A percentile compares a stretch with the other conserved stretches of the same genome.
phyloP scores from a whole-genome alignment of 2,888 invertebrate genomes.

The Pristionchus entomophagus region DNA sequence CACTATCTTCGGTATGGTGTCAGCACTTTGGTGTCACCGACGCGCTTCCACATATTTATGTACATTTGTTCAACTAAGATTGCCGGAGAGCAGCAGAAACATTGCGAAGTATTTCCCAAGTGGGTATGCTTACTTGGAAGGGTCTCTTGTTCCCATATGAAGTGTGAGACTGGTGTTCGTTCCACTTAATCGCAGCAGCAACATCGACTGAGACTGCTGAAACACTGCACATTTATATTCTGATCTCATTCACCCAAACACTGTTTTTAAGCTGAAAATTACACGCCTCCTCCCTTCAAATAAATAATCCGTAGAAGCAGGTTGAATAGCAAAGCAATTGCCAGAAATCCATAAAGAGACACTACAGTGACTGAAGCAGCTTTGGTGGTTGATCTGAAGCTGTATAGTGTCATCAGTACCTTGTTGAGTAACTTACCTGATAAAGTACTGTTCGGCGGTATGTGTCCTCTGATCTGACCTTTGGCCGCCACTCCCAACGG shows the following conservation, averaged over 20 bases:
- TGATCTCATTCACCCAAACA: too few species aligned
- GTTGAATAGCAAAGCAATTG: background rate
- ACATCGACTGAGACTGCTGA: background rate
- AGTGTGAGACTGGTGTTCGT: background rate
- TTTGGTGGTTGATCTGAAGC: background rate
- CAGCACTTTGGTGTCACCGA: too few species aligned
- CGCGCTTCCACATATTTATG: too few species aligned
- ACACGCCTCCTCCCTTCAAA: background rate
- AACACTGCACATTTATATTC: background rate
- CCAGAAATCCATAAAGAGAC: background rate
- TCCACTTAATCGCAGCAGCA: background rate
- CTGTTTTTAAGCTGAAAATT: background rate
- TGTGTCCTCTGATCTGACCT: too few species aligned
- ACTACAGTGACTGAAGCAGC: background rate
- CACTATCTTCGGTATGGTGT: too few species aligned
- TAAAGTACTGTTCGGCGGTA: background rate
- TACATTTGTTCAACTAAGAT: too few species aligned
- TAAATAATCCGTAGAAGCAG: background rate
- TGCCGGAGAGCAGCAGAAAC: too few species aligned
- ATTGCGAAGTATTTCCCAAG: background rate
- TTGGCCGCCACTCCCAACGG: too few species aligned
- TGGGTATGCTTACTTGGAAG: conserved; percentile 19
- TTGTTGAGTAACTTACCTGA: background rate
- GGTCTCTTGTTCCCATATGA: background rate
- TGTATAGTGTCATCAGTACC: background rate